These are phyloP conservation scores for Selene dorsalis DNA, from an alignment of 2,797 vertebrate species.

Conservation along the genomic window DNA sequence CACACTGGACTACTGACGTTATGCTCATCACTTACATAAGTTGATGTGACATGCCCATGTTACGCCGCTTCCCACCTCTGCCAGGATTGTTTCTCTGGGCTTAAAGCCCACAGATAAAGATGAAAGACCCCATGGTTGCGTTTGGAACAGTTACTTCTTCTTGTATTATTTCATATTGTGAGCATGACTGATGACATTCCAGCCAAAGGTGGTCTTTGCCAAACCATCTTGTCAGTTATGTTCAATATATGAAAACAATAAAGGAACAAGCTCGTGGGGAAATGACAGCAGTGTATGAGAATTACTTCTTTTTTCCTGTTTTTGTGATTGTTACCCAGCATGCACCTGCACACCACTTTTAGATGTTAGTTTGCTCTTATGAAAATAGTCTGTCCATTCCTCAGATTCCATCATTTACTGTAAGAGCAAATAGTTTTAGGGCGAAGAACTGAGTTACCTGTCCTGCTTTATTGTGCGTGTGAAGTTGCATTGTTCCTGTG, in stretches of 20 bases:
- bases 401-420: slow-evolving; percentile 26
- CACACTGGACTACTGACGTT: slow-evolving; percentile 48
- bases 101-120: slow-evolving; percentile 45
- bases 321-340: slow-evolving; percentile 12
- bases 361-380: slow-evolving; percentile 6
- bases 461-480: neutral
- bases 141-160: slow-evolving; percentile 2
- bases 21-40: slow-evolving; percentile 62
- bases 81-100: slow-evolving; percentile 34
- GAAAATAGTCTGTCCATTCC: slow-evolving; percentile 22
- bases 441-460: neutral
- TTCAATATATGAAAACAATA: slow-evolving; percentile 30
- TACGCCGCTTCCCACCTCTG: slow-evolving; percentile 25
- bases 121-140: slow-evolving; percentile 11
- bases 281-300: slow-evolving; percentile 2
- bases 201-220: slow-evolving; percentile 23
- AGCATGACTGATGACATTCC: slow-evolving; percentile 22
- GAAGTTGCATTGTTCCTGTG: neutral
- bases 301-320: slow-evolving; percentile 7
- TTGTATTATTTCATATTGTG: slow-evolving; percentile 31
- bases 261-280: slow-evolving; percentile 4
- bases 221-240: slow-evolving; percentile 31
- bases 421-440: slow-evolving; percentile 4
- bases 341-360: slow-evolving; percentile 40
- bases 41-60: slow-evolving; percentile 49